Percentiles rank a stretch among this genome's conserved stretches.
phyloP scores from a whole-genome alignment of 2,797 vertebrate genomes.

The Cossypha niveicapilla region DNA sequence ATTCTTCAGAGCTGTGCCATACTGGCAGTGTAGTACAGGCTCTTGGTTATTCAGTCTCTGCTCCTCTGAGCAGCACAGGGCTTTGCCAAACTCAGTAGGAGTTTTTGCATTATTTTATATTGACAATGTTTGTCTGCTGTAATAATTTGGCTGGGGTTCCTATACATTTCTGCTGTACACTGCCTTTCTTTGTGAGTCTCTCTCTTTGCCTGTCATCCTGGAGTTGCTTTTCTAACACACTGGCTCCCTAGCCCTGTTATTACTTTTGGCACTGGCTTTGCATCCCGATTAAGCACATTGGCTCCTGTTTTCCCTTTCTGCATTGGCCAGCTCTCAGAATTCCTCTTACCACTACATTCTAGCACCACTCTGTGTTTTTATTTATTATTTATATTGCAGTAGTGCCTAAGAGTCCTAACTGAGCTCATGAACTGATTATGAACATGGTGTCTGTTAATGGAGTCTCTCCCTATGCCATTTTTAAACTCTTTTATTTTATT shows the following conservation, averaged over 20 bases:
- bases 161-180: constrained; percentile 43
- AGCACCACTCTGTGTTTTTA: constrained; percentile 22
- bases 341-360: constrained; percentile 40
- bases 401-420: constrained; percentile 14
- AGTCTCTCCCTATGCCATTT: neutral
- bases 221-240: constrained; percentile 43
- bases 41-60: constrained; percentile 7
- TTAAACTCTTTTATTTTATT: neutral
- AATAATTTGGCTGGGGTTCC: constrained; percentile 47
- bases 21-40: neutral
- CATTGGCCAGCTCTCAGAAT: constrained; percentile 25
- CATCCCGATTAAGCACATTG: constrained; percentile 57
- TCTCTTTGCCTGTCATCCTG: constrained; percentile 29
- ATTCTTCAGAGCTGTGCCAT: neutral
- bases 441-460: neutral
- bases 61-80: neutral
- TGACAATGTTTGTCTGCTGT: constrained; percentile 50
- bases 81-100: constrained; percentile 25
- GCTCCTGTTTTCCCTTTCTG: constrained; percentile 51
- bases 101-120: constrained; percentile 52
- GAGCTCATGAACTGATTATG: neutral
- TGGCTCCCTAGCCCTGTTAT: constrained; percentile 54
- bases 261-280: constrained; percentile 53
- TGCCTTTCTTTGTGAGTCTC: constrained; percentile 52
- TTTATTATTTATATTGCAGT: constrained; percentile 53